Base-by-base conservation (phyloP, 2,113 vertebrate species). In the Platichthys flesus region DNA sequence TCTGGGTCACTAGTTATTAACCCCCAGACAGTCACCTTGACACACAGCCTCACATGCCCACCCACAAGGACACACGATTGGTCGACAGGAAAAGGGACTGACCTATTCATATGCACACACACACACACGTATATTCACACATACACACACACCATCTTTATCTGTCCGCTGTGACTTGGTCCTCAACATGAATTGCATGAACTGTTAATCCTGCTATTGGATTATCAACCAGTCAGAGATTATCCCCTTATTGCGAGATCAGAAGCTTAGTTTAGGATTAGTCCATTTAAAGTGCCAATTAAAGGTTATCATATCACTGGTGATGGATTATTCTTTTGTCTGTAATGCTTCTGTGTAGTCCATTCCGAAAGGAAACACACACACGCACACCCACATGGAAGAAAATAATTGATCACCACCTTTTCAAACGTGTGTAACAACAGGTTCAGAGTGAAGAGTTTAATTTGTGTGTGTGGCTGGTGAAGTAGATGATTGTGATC, bases 1-100 rank as follows among this genome's bases (percentile, higher is more conserved):
- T 80, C 59, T 64, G 85, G 91, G 90, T 90, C 89, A 90, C 45
- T 85, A 78, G 86, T 85, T 92, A 92, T 92, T 91, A 92, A 92
- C 91, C 91, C 85, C 67, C 45, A 84, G 78, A 88, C 76, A 90
- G 89, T 91, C 89, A 92, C 90, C 89, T 92, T 91, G 82, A 83
- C 63, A 35, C 74, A 60, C 74, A 60, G 28, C 6, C 20, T 66
- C 56, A 37, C 24, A 28, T 78, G 76, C 40, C 13, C 40, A 10
- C 10, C 40, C 12, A 42, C 40, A 42, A 42, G 13, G 40, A 42
- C 12, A 42, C 40, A 42, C 1, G 31, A 42, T 13, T 42, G 40
- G 40, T 42, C 12, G 40, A 31, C 31, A 7, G 31, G 40, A 12
- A 10, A 6, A 31, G 63, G 40, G 10, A 31, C 16, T 56, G 76